Conservation (phyloP, 2,113 vertebrate species). For the Apteryx mantelli region DNA sequence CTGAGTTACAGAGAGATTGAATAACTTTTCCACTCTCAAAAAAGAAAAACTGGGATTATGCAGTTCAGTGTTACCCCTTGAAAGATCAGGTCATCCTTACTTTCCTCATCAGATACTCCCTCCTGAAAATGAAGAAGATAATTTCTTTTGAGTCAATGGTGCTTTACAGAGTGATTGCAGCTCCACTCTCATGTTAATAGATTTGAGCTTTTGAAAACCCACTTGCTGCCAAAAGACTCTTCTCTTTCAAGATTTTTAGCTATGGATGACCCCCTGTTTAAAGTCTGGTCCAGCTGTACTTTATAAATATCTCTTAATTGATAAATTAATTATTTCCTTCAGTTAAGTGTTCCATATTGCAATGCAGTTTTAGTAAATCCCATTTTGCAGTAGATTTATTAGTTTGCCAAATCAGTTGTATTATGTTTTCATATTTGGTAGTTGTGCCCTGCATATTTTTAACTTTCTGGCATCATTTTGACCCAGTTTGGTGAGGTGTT, state of each 20-base stretch:
- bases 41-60: background rate
- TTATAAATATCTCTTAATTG: constrained; percentile 46
- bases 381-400: background rate
- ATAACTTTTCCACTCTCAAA: background rate
- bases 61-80: background rate
- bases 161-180: background rate
- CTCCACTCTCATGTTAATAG: constrained; percentile 2
- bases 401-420: background rate
- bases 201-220: constrained; percentile 20
- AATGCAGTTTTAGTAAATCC: background rate
- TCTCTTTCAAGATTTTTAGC: constrained; percentile 5
- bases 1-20: background rate
- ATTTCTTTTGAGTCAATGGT: constrained; percentile 23
- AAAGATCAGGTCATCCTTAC: background rate
- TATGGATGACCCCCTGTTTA: constrained; percentile 20
- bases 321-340: constrained; percentile 52
- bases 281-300: constrained; percentile 46
- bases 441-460: background rate
- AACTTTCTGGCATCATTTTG: background rate
- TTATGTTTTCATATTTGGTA: background rate
- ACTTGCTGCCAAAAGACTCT: constrained; percentile 11
- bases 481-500: background rate
- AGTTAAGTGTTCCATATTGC: background rate
- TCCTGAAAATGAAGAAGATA: background rate
- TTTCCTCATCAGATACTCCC: background rate